Percentiles rank a stretch among this genome's conserved stretches.
Evolutionary conservation across 2,797 vertebrate genomes (phyloP).

Genomic region (Schizopygopsis pylzovi): DNA sequence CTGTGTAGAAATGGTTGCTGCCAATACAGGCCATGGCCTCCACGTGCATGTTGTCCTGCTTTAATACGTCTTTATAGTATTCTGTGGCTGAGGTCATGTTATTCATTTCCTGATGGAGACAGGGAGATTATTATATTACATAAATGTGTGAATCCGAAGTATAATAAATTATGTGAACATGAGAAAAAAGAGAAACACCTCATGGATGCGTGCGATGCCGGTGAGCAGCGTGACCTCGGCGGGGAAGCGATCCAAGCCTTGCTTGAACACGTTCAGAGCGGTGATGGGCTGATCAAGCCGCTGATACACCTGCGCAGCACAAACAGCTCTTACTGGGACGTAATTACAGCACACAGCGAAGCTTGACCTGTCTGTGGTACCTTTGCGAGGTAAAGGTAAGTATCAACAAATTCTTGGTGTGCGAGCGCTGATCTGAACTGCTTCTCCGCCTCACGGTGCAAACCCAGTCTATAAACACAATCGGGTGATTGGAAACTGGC

Average conservation of each 20-base stretch:
- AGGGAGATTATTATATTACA: background rate
- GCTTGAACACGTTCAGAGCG: constrained; percentile 92
- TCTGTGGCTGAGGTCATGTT: constrained; percentile 88
- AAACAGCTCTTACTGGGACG: constrained; percentile 22
- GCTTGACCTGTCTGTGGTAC: constrained; percentile 68
- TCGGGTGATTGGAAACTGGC: background rate
- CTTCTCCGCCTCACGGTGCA: constrained; percentile 96
- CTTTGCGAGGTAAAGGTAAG: constrained; percentile 93
- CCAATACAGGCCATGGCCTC: constrained; percentile 97
- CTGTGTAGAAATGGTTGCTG: constrained; percentile 97
- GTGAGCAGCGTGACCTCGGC: constrained; percentile 93
- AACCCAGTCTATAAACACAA: constrained; percentile 76
- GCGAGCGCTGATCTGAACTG: constrained; percentile 95
- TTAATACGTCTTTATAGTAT: constrained; percentile 94
- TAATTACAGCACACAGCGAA: background rate
- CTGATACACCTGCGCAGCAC: constrained; percentile 86
- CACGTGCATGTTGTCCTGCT: constrained; percentile 95
- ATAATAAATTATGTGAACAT: background rate
- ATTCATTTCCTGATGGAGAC: constrained; percentile 90
- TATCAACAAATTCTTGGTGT: constrained; percentile 95
- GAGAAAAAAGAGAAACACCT: constrained; percentile 69
- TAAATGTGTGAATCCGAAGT: background rate
- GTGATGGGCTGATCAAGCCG: constrained; percentile 95
- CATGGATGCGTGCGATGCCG: constrained; percentile 95
- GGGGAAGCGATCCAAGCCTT: constrained; percentile 94